Base-by-base conservation (phyloP, 2,797 vertebrate genomes). In the Sarcoramphus papa region DNA sequence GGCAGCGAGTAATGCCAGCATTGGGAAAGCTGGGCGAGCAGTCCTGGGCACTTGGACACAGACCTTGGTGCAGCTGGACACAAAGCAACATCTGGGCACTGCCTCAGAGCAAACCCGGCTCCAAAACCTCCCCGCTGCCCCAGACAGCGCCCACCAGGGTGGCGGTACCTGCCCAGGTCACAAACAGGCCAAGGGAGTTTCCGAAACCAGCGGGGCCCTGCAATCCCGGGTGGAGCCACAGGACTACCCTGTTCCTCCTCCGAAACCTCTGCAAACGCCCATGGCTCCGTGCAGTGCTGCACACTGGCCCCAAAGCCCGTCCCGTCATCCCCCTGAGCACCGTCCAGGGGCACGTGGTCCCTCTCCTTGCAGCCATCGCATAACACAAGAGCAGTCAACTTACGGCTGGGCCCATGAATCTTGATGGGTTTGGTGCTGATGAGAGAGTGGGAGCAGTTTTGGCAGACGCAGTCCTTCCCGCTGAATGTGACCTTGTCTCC, bases 401-500 rank as follows among this genome's bases (percentile, higher is more conserved):
- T 98, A 99, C 99, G 99, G 98, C 99, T 99, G 76, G 99, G 99
- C 92, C 99, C 99, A 0, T 99, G 99, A 98, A 99, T 99, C 98
- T 99, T 99, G 98, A 99, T 99, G 65, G 99, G 99, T 94, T 99
- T 99, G 95, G 98, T 98, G 97, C 98, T 97, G 98, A 98, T 98
- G 96, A 99, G 98, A 63, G 98, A 98, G 91, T 98, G 98, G 77
- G 99, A 99, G 97, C 99, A 99, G 54, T 99, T 99, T 95, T 99
- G 99, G 98, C 99, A 99, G 81, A 99, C 99, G 3, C 99, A 99
- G 95, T 99, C 99, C 97, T 99, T 99, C 74, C 99, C 99, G 11
- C 99, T 99, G 98, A 99, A 99, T 0, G 99, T 99, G 80, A 99
- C 99, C 98, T 99, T 98, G 98, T 99, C 99, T 97, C 99, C 99